phyloP scores from a whole-genome alignment of 1,140 invertebrate species.

The Drosophila asahinai region DNA sequence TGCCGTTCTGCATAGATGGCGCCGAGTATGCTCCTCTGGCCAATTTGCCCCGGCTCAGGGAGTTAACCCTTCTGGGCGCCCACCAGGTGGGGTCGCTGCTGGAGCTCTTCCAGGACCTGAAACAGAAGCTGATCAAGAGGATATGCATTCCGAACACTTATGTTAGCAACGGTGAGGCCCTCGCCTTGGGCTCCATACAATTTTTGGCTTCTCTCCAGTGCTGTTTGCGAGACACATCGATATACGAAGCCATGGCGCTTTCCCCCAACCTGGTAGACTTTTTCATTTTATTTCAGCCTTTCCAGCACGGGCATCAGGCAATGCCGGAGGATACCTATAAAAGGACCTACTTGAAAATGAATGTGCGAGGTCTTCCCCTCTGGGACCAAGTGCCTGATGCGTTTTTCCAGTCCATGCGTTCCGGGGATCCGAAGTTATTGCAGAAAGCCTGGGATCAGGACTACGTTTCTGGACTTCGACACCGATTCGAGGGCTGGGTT shows the following conservation, averaged over 20 bases:
- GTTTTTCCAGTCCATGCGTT: not conserved
- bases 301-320: too few relatives aligned
- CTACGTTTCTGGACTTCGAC: not conserved
- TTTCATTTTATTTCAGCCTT: not conserved
- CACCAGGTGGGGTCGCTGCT: slow-evolving; percentile 1
- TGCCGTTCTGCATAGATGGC: not conserved
- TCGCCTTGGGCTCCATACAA: not conserved
- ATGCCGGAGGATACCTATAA: not conserved
- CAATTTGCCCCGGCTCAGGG: not conserved
- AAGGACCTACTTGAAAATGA: not conserved
- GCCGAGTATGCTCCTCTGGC: not conserved
- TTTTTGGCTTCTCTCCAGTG: not conserved
- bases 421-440: not conserved
- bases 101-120: not conserved
- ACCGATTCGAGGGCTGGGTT: not conserved
- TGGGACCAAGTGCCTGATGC: not conserved
- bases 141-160: slow-evolving; percentile 1
- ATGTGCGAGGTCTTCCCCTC: not conserved
- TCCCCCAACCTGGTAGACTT: not conserved
- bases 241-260: not conserved
- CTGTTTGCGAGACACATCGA: not conserved
- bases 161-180: not conserved
- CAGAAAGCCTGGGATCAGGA: not conserved
- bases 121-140: not conserved
- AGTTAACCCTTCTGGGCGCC: not conserved